These are phyloP conservation scores for Morpho helenor DNA, from an alignment of 2,888 invertebrate genomes.

Conservation along the genomic window DNA sequence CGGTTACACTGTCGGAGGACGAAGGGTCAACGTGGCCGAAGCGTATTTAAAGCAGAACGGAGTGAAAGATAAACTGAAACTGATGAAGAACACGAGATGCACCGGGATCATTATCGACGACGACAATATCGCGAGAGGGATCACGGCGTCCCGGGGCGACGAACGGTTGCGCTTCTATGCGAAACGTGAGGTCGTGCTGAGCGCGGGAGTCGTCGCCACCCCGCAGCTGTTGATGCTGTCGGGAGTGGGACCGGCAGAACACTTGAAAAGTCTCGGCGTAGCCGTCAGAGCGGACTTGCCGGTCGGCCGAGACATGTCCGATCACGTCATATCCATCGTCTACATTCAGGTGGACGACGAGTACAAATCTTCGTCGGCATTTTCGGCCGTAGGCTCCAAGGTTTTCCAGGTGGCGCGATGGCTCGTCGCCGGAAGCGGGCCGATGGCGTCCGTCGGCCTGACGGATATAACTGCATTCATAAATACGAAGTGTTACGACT, in stretches of 20 bases:
- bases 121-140: constrained; percentile 39
- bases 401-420: constrained; percentile 29
- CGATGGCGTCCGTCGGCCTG: constrained; percentile 47
- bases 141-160: constrained; percentile 34
- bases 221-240: constrained; percentile 56
- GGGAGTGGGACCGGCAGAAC: constrained; percentile 49
- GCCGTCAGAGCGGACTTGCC: constrained; percentile 40
- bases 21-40: constrained; percentile 50
- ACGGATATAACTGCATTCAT: constrained; percentile 43
- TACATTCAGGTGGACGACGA: constrained; percentile 38
- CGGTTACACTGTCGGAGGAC: constrained; percentile 45
- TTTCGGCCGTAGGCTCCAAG: constrained; percentile 21
- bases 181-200: constrained; percentile 47
- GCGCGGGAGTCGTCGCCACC: constrained; percentile 51
- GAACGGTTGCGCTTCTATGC: constrained; percentile 36
- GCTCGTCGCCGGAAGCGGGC: constrained; percentile 33
- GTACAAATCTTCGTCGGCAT: constrained; percentile 7
- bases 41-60: constrained; percentile 41
- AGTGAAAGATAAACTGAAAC: constrained; percentile 36
- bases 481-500: constrained; percentile 51
- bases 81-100: constrained; percentile 44
- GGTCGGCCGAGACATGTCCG: constrained; percentile 50
- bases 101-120: constrained; percentile 45
- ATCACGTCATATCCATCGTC: constrained; percentile 43
- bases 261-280: constrained; percentile 39